phyloP scores from a whole-genome alignment of 2,797 vertebrate species.

The Microctenopoma steveboyesi region DNA sequence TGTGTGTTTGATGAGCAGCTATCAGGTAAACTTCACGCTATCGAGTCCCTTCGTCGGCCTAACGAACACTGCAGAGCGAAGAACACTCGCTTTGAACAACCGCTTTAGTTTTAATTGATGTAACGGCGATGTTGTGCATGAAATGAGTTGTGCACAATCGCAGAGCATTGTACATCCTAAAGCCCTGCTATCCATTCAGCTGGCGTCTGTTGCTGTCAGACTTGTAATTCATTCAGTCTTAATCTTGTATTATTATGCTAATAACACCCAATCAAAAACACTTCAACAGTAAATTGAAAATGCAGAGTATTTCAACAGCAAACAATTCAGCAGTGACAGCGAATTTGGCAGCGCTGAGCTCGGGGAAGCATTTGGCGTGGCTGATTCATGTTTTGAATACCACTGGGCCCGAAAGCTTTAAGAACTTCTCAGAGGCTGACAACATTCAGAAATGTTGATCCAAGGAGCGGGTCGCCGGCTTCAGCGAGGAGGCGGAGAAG shows the following conservation, averaged over 20 bases:
- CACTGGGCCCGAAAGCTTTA: neutral
- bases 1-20: neutral
- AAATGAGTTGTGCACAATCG: constrained; percentile 24
- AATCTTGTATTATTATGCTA: constrained; percentile 63
- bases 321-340: constrained; percentile 23
- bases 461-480: neutral
- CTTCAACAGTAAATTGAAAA: constrained; percentile 53
- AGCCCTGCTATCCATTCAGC: constrained; percentile 14
- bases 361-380: neutral
- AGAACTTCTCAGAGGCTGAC: neutral
- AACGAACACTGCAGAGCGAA: neutral
- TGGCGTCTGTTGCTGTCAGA: constrained; percentile 29
- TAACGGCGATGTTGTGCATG: constrained; percentile 12
- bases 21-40: constrained; percentile 37
- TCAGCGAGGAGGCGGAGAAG: neutral
- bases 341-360: constrained; percentile 14
- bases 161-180: neutral
- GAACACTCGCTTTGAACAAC: constrained; percentile 25
- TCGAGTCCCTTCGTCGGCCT: constrained; percentile 29
- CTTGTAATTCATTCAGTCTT: constrained; percentile 53
- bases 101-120: constrained; percentile 34
- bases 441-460: constrained; percentile 5
- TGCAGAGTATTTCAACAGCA: constrained; percentile 31
- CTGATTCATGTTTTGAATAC: constrained; percentile 16
- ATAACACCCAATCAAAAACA: constrained; percentile 57